Conservation (phyloP, 2,113 vertebrate species). For the Cynoglossus semilaevis region DNA sequence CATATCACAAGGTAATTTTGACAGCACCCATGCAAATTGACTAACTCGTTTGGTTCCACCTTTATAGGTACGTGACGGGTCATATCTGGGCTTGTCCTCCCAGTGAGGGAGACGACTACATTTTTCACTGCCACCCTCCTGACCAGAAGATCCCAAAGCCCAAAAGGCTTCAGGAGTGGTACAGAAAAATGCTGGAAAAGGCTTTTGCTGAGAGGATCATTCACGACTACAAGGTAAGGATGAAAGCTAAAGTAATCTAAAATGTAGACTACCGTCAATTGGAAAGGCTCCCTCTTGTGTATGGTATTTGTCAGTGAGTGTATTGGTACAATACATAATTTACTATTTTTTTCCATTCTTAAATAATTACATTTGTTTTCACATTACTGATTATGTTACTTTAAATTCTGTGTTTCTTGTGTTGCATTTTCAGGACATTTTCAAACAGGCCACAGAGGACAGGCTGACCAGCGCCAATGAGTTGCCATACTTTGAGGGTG, state of each 20-base stretch:
- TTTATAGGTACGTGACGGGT: constrained; percentile 88
- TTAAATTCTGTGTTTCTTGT: constrained; percentile 21
- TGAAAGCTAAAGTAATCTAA: background rate
- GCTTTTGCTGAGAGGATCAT: constrained; percentile 96
- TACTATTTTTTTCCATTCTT: background rate
- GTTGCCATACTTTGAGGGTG: constrained; percentile 96
- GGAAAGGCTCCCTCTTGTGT: constrained; percentile 6
- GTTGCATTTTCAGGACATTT: constrained; percentile 84
- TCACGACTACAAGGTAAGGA: constrained; percentile 92
- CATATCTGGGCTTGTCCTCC: constrained; percentile 99
- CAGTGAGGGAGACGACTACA: constrained; percentile 98
- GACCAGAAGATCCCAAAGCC: constrained; percentile 99
- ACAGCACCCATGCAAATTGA: background rate
- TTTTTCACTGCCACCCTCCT: constrained; percentile 96
- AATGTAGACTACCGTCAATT: background rate
- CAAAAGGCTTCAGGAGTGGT: constrained; percentile 97
- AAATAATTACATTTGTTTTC: background rate
- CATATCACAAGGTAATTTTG: no score
- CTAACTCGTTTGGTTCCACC: constrained; percentile 1
- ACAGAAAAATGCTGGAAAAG: constrained; percentile 99
- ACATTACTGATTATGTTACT: background rate
- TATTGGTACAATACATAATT: background rate
- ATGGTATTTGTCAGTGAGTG: background rate
- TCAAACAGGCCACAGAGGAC: constrained; percentile 97
- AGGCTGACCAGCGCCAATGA: constrained; percentile 94